Evolutionary conservation across 2,888 invertebrate species (phyloP), one percentile per base, ranked within the genome.

Genomic region (Orthonevra nobilis): DNA sequence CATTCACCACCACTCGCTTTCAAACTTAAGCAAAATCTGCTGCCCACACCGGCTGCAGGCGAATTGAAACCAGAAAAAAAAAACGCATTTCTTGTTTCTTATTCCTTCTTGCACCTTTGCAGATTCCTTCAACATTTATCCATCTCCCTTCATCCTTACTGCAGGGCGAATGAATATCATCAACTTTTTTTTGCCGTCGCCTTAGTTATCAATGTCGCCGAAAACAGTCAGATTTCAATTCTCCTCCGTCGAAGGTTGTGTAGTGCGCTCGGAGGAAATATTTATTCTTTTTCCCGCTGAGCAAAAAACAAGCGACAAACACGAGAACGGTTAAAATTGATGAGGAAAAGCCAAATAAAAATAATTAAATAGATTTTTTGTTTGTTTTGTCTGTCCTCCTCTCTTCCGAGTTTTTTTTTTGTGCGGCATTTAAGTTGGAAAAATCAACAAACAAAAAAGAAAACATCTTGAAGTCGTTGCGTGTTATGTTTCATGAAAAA

Each of bases 201-300:
- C 70, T 64, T 77, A 44, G 44, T 54, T 32, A 64, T 60, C 10
- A 70, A 70, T 60, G 52, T 66, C 77, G 77, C 60, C 70, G 70
- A 77, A 72, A 77, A 70, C 70, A 64, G 9, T 52, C n/a, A n/a
- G n/a, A n/a, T 60, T 72, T 52, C 46, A 60, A 66, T 77, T 66
- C 46, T 64, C 52, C 30, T 52, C 20, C 42, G 58, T 46, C 46
- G 10, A 28, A n/a, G 32, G 38, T 70, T 46, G 36, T 23, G 7
- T 17, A n/a, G 17, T 5, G 15, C 10, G 9, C 23, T 3, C 17
- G 9, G 12, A 2, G 19, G 1, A 26, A 3, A 44, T 15, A n/a
- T 19, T 14, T 17, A 48, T 32, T 9, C 15, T 50, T 38, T 20
- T 23, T 60, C 14, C 10, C 9, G 15, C 44, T 5, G 32, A 30